Evolutionary conservation across 2,797 vertebrate genomes (phyloP), one percentile per base, ranked within the genome.

Genomic region (Hirundo rustica): DNA sequence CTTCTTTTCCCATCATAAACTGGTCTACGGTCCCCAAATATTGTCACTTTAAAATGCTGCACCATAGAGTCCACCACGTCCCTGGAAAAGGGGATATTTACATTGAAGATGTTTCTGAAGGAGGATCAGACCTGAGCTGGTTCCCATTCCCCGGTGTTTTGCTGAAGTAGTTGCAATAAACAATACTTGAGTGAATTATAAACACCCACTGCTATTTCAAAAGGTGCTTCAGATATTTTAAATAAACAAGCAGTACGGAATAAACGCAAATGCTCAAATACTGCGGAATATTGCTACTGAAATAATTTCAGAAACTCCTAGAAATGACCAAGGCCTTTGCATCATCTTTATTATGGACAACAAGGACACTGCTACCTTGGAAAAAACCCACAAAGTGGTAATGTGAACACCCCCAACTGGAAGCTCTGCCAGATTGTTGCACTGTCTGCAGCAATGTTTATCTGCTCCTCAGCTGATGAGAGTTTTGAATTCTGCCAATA

Each of bases 61-160:
- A 99, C 99, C 99, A 99, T 99, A 92, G 99, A 99, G 97, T 99
- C 99, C 97, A 99, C 99, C 96, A 99, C 99, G 91, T 99, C 99
- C 98, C 99, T 99, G 92, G 61, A 97, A 89, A 97, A 94, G 89
- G 51, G 45, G 67, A 88, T 61, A 84, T 85, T 68, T 40, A 75
- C 57, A 89, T 5, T 92, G 82, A 84, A 85, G 53, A 47, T 20
- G 57, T 65, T 90, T 82, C 29, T 62, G 54, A 45, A 85, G 79
- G 65, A 73, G 58, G 16, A 71, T 38, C 47, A 75, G 38, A 55
- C 34, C 27, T 13, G 7, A 67, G 54, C 13, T 21, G 47, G 67
- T n/a, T 95, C 86, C 85, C 70, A 50, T 42, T 38, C 7, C 34
- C 26, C 30, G 3, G 6, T 25, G 38, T 76, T 96, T 91, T 93